phyloP scores from a whole-genome alignment of 1,140 invertebrate species.

The Saccostrea echinata region DNA sequence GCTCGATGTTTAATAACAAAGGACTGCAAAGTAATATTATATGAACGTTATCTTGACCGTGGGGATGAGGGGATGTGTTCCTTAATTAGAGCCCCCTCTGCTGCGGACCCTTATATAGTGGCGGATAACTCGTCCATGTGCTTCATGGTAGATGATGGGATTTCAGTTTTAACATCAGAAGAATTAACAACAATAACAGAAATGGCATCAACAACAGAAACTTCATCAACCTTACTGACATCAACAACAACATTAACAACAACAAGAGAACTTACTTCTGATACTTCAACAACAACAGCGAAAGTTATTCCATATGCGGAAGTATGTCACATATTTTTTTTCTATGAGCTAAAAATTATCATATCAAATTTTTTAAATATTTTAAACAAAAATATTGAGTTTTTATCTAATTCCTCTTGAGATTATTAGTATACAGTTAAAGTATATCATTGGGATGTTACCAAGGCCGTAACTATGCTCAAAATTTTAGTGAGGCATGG shows the following conservation, averaged over 20 bases:
- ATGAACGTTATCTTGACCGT: background rate
- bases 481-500: too few relatives aligned
- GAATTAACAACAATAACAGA: background rate
- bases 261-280: background rate
- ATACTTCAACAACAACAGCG: background rate
- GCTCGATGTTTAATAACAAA: background rate
- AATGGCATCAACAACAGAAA: background rate
- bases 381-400: too few relatives aligned
- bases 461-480: too few relatives aligned
- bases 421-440: too few relatives aligned
- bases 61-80: background rate
- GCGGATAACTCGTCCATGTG: background rate
- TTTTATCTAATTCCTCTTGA: too few relatives aligned
- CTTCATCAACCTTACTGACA: background rate
- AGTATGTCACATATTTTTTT: background rate
- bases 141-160: background rate
- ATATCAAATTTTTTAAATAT: too few relatives aligned
- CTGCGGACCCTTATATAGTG: background rate
- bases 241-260: background rate
- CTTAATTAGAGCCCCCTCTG: background rate
- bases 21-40: background rate
- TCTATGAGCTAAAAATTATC: background rate
- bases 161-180: background rate
- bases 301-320: background rate
- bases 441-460: too few relatives aligned